Conservation (phyloP, 2,797 vertebrate species). For the Limosa lapponica region DNA sequence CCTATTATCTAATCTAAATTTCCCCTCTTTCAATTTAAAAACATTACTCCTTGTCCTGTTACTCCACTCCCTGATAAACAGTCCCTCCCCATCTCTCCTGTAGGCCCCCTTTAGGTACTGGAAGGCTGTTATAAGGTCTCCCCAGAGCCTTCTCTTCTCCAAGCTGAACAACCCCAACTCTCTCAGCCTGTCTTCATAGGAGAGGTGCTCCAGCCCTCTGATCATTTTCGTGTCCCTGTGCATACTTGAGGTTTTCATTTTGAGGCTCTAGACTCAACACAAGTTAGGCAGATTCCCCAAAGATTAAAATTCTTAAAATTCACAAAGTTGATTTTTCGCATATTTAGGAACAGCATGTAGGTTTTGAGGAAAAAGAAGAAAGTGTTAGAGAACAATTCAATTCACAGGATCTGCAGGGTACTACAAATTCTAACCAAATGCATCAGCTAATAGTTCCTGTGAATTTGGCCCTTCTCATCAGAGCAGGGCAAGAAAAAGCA, state of each 20-base stretch:
- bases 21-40: no score
- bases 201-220: no score
- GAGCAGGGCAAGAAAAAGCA: background rate
- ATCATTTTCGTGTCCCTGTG: no score
- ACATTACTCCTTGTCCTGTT: no score
- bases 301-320: background rate
- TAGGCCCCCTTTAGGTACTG: no score
- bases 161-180: no score
- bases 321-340: background rate
- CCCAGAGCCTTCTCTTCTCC: no score
- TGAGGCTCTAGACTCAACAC: background rate
- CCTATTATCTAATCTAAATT: no score
- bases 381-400: background rate
- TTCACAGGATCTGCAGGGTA: background rate
- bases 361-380: background rate
- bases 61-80: no score
- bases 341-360: background rate
- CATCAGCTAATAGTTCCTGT: background rate
- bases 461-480: background rate
- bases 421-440: background rate
- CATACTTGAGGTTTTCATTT: background rate
- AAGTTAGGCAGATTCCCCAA: background rate
- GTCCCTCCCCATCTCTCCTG: no score
- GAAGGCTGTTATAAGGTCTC: no score
- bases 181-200: no score